These are phyloP conservation scores for Aphrophora alni DNA, from an alignment of 2,888 invertebrate species.

Conservation along the genomic window DNA sequence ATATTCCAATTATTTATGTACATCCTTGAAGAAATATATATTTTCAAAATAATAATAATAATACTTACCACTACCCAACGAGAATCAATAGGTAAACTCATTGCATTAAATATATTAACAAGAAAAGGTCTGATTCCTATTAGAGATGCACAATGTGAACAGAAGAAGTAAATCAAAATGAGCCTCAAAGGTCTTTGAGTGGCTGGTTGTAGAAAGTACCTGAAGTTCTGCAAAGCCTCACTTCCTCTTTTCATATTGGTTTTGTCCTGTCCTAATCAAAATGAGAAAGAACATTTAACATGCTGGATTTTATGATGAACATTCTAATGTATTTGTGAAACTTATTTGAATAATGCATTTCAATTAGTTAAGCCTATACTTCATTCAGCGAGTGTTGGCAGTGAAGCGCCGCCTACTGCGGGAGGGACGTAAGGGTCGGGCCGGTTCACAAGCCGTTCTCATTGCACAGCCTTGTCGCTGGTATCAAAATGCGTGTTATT, in stretches of 20 bases:
- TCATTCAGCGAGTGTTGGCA: too few relatives aligned
- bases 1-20: too few relatives aligned
- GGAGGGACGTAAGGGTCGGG: too few relatives aligned
- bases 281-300: neutral
- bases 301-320: neutral
- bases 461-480: too few relatives aligned
- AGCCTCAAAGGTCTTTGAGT: conserved; percentile 61
- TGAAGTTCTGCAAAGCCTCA: conserved; percentile 42
- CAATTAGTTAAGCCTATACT: too few relatives aligned
- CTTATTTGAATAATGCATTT: too few relatives aligned
- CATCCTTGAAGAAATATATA: too few relatives aligned
- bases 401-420: too few relatives aligned
- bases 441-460: too few relatives aligned
- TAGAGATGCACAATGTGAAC: conserved; percentile 61
- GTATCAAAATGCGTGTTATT: too few relatives aligned
- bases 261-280: conserved; percentile 13
- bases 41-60: too few relatives aligned
- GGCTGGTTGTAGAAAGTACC: conserved; percentile 60
- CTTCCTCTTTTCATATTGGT: conserved; percentile 46
- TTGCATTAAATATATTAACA: conserved; percentile 61
- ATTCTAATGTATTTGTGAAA: too few relatives aligned
- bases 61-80: conserved; percentile 62
- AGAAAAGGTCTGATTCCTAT: conserved; percentile 62
- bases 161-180: conserved; percentile 62
- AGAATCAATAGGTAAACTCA: conserved; percentile 54